A percentile compares a stretch with the other conserved stretches of the same genome.
These are phyloP conservation scores for Vultur gryphus DNA, from an alignment of 2,797 vertebrate genomes.

Conservation along the genomic window DNA sequence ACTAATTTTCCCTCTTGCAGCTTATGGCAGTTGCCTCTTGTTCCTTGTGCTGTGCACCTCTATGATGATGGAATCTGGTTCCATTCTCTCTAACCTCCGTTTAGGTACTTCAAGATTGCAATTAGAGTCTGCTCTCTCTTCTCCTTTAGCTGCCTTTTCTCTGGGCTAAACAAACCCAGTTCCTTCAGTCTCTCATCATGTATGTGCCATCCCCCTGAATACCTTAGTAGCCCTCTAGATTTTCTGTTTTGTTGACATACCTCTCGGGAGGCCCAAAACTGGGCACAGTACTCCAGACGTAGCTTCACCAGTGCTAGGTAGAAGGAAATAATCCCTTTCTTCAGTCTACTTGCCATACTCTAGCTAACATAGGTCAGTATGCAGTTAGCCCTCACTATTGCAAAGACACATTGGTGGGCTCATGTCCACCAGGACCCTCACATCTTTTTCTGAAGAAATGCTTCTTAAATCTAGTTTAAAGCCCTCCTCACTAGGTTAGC, in stretches of 20 bases:
- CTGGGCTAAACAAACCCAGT: accelerated
- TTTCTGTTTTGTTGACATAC: neutral
- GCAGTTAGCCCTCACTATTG: neutral
- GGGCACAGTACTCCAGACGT: too few relatives aligned
- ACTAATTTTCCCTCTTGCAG: neutral
- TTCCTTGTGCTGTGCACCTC: neutral
- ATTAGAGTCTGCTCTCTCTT: neutral
- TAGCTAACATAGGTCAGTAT: neutral
- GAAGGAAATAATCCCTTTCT: neutral
- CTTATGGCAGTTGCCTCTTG: neutral
- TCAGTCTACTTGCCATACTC: neutral
- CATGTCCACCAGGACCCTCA: neutral
- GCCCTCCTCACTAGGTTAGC: neutral
- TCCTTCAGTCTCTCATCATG: neutral
- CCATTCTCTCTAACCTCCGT: neutral
- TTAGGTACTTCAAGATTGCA: neutral
- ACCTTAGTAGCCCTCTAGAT: neutral
- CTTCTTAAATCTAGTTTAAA: neutral
- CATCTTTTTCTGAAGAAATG: neutral
- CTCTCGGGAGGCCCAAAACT: neutral
- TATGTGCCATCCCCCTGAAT: neutral
- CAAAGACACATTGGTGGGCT: neutral
- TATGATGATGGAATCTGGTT: neutral
- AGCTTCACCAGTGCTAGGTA: neutral
- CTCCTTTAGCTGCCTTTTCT: neutral